Evolutionary conservation across 2,888 invertebrate species (phyloP).

Genomic region (Platycnemis pennipes): DNA sequence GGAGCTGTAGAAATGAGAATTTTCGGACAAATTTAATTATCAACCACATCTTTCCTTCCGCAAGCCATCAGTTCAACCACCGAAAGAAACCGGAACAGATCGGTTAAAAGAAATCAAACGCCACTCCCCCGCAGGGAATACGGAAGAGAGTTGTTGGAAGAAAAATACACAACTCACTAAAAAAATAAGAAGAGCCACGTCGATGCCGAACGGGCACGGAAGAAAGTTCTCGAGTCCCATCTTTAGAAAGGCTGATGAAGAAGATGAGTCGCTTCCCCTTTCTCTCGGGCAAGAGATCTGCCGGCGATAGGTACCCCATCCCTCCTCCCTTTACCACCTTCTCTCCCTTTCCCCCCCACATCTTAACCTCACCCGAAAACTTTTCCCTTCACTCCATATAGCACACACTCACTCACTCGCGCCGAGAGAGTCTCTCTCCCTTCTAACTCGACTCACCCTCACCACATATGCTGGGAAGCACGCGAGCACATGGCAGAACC

Average conservation of each 20-base stretch:
- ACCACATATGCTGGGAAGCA: background rate
- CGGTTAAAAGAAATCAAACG: background rate
- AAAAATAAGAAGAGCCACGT: background rate
- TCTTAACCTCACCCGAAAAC: background rate
- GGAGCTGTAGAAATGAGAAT: no score
- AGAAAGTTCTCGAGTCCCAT: conserved; percentile 2
- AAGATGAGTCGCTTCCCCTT: background rate
- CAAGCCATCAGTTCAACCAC: no score
- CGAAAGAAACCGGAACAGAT: background rate
- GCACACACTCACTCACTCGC: conserved; percentile 1
- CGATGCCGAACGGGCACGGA: background rate
- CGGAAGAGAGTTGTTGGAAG: background rate
- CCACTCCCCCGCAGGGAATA: background rate
- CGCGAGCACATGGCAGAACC: background rate
- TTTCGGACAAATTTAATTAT: no score
- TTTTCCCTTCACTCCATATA: conserved; percentile 37
- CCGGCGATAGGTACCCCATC: background rate
- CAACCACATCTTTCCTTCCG: no score
- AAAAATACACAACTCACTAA: background rate
- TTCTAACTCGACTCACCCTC: background rate
- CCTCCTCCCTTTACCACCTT: background rate
- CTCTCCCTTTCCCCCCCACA: background rate
- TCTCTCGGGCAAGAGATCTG: background rate
- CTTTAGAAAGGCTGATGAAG: conserved; percentile 54
- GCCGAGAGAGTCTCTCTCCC: background rate